Base-by-base conservation (phyloP, 1,140 invertebrate species). In the Calephelis nemesis region DNA sequence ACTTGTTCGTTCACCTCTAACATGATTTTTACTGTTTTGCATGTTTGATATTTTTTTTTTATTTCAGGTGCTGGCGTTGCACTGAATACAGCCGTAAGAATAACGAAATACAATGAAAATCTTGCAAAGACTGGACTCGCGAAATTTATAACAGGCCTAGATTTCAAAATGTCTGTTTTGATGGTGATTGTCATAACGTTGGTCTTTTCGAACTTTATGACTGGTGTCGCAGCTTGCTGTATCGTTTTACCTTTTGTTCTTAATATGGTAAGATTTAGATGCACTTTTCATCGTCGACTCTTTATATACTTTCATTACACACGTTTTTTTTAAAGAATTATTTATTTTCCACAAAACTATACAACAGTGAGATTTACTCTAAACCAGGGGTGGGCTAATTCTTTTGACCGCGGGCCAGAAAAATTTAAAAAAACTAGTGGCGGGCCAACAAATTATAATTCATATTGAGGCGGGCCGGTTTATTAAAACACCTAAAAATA, bases 231-330 rank as follows among this genome's bases (percentile, higher is more conserved):
- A 7, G 77, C 78, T 0, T 78, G 76, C 67, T 60, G 65, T 68
- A 9, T 72, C 0, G 70, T 78, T 58, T 47, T 87, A 60, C 87
- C 87, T 0, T 77, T 83, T 15, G 71, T 87, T 10, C 30, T 85
- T 5, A 79, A 76, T 71, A 72, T 84, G 74, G 87, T 89, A 71
- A 71, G 65, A 39, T 10, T 39, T 11, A 12, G 19, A 39, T 19
- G 1, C 11, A 42, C 15, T 65, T 65, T 13, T 54, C 50, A 30
- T 13, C 13, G 13, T n/a, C 45, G 5, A n/a, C 8, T 13, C 40
- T 19, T 19, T 19, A 1, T 19, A 19, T 19, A 19, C 19, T 19
- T 19, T 0, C 19, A 19, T 19, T 19, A 19, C 19, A 19, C 19
- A 19, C 19, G 19, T 19, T 19, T 19, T 19, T 19, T 0, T n/a